These are phyloP conservation scores for Plectropomus leopardus DNA, from an alignment of 2,113 vertebrate genomes.

Conservation along the genomic window DNA sequence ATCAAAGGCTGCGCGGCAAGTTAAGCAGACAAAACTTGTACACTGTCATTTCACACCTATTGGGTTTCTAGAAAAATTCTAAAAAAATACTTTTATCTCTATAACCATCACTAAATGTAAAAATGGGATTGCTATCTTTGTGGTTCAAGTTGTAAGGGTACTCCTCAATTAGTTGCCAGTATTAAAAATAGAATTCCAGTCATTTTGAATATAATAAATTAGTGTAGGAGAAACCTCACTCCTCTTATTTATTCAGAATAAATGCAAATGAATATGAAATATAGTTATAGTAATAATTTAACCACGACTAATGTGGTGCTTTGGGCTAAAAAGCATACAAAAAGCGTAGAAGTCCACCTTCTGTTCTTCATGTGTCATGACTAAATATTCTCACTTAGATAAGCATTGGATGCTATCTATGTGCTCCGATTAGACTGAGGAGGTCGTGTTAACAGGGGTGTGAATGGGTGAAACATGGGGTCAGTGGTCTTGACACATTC, in stretches of 20 bases:
- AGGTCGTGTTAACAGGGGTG: conserved; percentile 49
- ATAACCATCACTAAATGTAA: background rate
- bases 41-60: background rate
- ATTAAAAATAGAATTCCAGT: too few species aligned
- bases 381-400: conserved; percentile 4
- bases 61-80: background rate
- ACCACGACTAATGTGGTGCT: background rate
- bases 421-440: conserved; percentile 18
- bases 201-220: too few species aligned
- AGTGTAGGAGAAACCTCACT: background rate
- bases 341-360: background rate
- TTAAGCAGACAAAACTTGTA: background rate
- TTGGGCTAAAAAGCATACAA: background rate
- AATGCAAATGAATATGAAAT: background rate
- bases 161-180: too few species aligned
- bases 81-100: background rate
- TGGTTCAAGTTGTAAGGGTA: background rate
- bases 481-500: conserved; percentile 71
- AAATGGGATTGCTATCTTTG: background rate
- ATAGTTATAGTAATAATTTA: background rate
- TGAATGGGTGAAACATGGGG: conserved; percentile 56
- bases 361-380: background rate
- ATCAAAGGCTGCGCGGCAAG: background rate
- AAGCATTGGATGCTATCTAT: background rate
- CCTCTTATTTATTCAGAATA: background rate